Percentiles rank a stretch among this genome's conserved stretches.
Conservation (phyloP, 1,140 invertebrate species). For the Diuraphis noxia region DNA sequence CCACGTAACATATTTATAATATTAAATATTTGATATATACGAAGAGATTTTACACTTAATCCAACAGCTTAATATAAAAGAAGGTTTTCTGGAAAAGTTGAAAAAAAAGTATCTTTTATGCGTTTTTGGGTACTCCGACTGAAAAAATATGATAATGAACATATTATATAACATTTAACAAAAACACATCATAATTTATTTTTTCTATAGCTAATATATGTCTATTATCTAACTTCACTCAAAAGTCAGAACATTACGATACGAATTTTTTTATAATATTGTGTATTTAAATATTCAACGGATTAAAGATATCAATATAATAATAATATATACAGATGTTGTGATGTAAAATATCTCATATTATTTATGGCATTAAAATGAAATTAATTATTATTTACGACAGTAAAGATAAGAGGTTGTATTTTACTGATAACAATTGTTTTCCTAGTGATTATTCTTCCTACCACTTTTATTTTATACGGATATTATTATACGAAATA, state of each 20-base stretch:
- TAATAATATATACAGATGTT: not conserved
- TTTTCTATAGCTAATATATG: not conserved
- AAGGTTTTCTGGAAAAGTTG: not conserved
- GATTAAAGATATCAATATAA: not conserved
- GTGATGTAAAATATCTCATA: not conserved
- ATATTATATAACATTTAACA: too few species aligned
- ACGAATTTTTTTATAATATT: not conserved
- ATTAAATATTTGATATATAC: too few species aligned
- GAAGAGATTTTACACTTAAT: too few species aligned
- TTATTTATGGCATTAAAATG: constrained; percentile 15
- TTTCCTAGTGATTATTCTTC: constrained; percentile 8
- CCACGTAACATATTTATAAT: too few species aligned
- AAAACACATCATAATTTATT: not conserved
- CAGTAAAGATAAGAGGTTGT: constrained; percentile 20
- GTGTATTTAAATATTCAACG: not conserved
- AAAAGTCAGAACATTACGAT: not conserved
- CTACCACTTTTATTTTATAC: not conserved
- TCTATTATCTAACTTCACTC: not conserved
- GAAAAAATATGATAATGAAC: not conserved
- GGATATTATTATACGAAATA: not conserved
- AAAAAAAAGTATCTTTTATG: not conserved
- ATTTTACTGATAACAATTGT: constrained; percentile 51
- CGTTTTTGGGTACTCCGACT: not conserved
- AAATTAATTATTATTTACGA: not conserved
- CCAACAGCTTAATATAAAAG: not conserved